Evolutionary conservation across 2,797 vertebrate genomes (phyloP).

Genomic region (Florisuga fusca): DNA sequence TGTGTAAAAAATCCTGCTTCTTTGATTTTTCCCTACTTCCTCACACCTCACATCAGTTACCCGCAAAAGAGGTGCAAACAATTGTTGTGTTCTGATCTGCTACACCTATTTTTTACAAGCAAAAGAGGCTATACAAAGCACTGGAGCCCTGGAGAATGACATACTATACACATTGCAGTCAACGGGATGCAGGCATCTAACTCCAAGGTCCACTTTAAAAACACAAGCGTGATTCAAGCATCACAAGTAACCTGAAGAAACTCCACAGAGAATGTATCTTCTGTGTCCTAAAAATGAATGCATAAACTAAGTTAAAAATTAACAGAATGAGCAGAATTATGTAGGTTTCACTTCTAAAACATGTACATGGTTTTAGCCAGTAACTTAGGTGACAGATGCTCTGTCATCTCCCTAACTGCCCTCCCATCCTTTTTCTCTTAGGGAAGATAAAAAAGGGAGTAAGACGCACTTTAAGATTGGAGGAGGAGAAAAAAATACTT

Average conservation of each 20-base stretch:
- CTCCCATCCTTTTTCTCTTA: too few species aligned
- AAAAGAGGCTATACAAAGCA: background rate
- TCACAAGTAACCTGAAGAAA: background rate
- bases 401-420: too few species aligned
- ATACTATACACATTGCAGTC: rapidly evolving
- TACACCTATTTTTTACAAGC: background rate
- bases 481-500: too few species aligned
- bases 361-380: background rate
- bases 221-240: background rate
- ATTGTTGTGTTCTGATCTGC: background rate
- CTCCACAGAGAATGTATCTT: background rate
- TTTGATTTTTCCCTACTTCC: background rate
- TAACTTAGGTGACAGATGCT: too few species aligned
- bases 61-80: background rate
- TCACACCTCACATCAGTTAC: background rate
- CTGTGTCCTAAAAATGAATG: background rate
- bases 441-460: too few species aligned
- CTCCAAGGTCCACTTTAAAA: background rate
- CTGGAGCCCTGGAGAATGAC: background rate
- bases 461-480: too few species aligned
- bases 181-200: background rate
- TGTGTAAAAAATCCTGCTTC: background rate
- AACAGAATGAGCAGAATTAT: background rate
- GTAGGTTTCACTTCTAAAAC: background rate
- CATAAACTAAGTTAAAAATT: background rate